Conservation (phyloP, 2,113 vertebrate genomes). For the Cottus gobio region DNA sequence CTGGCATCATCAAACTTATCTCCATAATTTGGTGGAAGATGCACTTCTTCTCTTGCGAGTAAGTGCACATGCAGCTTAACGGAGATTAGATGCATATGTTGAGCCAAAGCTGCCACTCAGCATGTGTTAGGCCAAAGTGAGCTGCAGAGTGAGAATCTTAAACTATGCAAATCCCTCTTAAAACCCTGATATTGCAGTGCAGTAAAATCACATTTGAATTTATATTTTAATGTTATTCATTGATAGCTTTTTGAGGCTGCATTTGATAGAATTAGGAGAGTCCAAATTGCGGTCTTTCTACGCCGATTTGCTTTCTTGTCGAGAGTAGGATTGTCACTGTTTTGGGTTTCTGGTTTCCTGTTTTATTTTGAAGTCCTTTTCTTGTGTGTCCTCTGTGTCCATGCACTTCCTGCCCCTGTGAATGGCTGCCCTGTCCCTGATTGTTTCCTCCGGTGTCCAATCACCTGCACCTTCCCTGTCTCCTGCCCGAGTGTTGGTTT, state of each 20-base stretch:
- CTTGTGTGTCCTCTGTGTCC: no score
- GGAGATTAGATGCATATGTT: constrained; percentile 57
- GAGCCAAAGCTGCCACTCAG: constrained; percentile 34
- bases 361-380: no score
- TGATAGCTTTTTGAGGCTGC: constrained; percentile 6
- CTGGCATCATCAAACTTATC: constrained; percentile 16
- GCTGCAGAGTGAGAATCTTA: constrained; percentile 48
- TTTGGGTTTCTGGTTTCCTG: no score
- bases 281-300: constrained; percentile 1
- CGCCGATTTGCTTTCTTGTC: background rate
- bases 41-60: constrained; percentile 33
- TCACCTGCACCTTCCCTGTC: no score
- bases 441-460: no score
- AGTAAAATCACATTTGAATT: constrained; percentile 39
- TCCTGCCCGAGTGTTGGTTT: no score
- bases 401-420: no score
- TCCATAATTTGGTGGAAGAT: background rate
- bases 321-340: constrained; percentile 2
- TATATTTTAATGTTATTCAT: constrained; percentile 48
- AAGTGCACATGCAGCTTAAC: constrained; percentile 56
- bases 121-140: constrained; percentile 22
- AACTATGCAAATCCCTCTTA: constrained; percentile 66
- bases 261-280: constrained; percentile 27
- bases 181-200: constrained; percentile 38
- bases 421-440: no score